A percentile compares a stretch with the other conserved stretches of the same genome.
These are phyloP conservation scores for Achroia grisella DNA, from an alignment of 1,140 invertebrate species.

Conservation along the genomic window DNA sequence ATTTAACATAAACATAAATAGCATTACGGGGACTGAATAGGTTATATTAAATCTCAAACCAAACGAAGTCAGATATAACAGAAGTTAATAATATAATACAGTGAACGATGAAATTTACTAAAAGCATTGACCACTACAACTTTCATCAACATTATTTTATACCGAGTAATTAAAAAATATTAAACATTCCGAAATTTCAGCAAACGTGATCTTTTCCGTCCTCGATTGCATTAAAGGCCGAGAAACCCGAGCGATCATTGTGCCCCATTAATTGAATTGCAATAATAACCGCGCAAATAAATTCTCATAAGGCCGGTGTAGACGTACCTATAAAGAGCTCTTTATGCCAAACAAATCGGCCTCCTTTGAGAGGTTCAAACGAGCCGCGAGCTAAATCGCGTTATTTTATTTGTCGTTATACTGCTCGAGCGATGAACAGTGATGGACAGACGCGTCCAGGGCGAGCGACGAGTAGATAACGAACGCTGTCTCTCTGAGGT, in stretches of 20 bases:
- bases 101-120: too few species aligned
- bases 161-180: constrained; percentile 4
- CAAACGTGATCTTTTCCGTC: constrained; percentile 28
- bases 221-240: constrained; percentile 19
- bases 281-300: constrained; percentile 61
- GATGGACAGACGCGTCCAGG: too few species aligned
- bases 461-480: too few species aligned
- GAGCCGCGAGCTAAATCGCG: constrained; percentile 35
- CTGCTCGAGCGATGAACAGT: too few species aligned
- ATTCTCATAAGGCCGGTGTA: constrained; percentile 47
- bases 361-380: constrained; percentile 57
- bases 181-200: constrained; percentile 23
- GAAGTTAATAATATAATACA: too few species aligned
- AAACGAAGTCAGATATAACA: too few species aligned
- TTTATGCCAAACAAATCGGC: constrained; percentile 70
- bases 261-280: constrained; percentile 65
- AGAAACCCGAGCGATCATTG: constrained; percentile 51
- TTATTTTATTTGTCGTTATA: constrained; percentile 48
- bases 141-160: neutral
- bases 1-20: too few species aligned
- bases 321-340: constrained; percentile 48
- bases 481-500: too few species aligned
- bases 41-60: too few species aligned
- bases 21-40: too few species aligned
- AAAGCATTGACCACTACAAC: too few species aligned